Conservation (phyloP, 1,140 invertebrate species). For the Aphidius ervi region DNA sequence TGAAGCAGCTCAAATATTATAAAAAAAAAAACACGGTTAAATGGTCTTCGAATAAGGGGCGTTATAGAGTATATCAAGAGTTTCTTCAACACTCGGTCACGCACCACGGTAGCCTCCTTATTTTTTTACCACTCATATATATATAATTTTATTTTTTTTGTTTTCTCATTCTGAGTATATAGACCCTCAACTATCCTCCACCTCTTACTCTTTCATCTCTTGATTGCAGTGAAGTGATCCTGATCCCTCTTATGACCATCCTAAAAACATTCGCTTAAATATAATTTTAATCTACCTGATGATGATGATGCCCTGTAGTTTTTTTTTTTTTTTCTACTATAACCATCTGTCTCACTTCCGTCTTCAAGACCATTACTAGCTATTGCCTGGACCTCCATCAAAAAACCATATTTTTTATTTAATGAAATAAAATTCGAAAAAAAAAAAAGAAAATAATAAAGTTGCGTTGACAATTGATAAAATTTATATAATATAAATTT, state of each 20-base stretch:
- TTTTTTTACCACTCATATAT: slow-evolving; percentile 28
- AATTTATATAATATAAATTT: slow-evolving; percentile 3
- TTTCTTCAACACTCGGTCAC: slow-evolving; percentile 29
- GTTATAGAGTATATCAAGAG: neutral
- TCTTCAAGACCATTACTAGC: too few relatives aligned
- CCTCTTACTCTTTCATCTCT: neutral
- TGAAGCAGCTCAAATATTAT: neutral
- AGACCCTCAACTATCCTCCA: neutral
- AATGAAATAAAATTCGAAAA: neutral
- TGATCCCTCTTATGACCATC: slow-evolving; percentile 14
- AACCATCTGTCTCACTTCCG: neutral
- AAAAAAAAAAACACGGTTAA: neutral
- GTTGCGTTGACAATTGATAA: neutral
- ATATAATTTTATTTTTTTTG: slow-evolving; percentile 31
- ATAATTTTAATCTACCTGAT: slow-evolving; percentile 36
- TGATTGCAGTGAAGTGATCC: neutral
- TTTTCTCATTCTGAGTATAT: slow-evolving; percentile 11
- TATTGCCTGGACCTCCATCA: too few relatives aligned
- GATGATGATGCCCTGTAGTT: neutral
- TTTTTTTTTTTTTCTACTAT: neutral
- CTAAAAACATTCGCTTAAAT: slow-evolving; percentile 41
- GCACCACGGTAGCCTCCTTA: slow-evolving; percentile 46
- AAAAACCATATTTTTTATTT: too few relatives aligned
- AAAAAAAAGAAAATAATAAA: slow-evolving; percentile 1
- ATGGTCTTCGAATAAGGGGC: slow-evolving; percentile 17